Conservation (phyloP, 2,888 invertebrate genomes). For the Pimpla rufipes region DNA sequence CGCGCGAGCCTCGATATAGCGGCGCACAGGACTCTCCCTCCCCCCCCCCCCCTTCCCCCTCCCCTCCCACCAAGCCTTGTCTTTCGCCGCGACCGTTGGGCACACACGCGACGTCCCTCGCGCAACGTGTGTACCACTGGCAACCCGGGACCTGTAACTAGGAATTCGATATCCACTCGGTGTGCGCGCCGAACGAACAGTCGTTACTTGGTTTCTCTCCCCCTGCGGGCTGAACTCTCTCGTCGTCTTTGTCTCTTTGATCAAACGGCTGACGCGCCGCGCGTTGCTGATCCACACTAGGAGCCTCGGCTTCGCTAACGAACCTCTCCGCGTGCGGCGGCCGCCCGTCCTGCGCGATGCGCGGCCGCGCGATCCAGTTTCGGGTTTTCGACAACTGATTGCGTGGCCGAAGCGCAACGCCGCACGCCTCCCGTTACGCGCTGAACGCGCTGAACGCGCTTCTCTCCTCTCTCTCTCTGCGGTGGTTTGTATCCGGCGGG, state of each 20-base stretch:
- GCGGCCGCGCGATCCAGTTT: constrained; percentile 15
- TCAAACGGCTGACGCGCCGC: constrained; percentile 36
- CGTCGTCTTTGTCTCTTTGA: constrained; percentile 18
- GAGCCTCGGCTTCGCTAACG: constrained; percentile 22
- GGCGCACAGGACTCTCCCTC: constrained; percentile 41
- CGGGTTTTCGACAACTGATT: constrained; percentile 38
- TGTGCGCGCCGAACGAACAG: not conserved
- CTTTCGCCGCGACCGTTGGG: not conserved
- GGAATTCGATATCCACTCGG: constrained; percentile 54
- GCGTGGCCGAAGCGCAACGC: not conserved
- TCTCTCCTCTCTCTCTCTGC: not conserved
- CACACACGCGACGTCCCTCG: constrained; percentile 29
- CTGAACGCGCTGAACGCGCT: too few species aligned
- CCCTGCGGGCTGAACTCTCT: constrained; percentile 8
- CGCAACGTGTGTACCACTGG: constrained; percentile 36
- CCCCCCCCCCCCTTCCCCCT: not conserved
- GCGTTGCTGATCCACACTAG: constrained; percentile 59
- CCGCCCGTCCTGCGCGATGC: not conserved
- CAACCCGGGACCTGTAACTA: constrained; percentile 43
- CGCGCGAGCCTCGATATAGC: constrained; percentile 51
- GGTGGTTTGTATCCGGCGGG: not conserved
- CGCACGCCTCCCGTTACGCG: not conserved
- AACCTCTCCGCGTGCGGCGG: not conserved
- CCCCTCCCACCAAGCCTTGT: not conserved
- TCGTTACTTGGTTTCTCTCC: constrained; percentile 22